Evolutionary conservation across 1,140 invertebrate species (phyloP).

Genomic region (Dolichoris vasculosae): DNA sequence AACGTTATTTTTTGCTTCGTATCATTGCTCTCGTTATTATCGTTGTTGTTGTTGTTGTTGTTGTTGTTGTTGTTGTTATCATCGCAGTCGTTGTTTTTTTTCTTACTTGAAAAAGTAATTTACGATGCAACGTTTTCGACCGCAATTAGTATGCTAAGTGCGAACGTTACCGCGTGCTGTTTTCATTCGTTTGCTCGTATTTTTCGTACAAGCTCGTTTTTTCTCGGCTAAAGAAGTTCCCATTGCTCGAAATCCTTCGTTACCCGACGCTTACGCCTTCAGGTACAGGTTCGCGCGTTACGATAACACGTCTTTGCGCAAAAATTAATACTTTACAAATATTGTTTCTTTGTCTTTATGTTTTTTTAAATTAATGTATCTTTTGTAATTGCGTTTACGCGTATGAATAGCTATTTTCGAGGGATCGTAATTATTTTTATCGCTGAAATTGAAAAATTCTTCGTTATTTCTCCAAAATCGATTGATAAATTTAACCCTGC

Average conservation of each 20-base stretch:
- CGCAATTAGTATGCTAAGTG: conserved; percentile 53
- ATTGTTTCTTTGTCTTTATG: neutral
- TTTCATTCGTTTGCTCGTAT: conserved; percentile 31
- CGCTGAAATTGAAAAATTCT: neutral
- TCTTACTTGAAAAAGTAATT: conserved; percentile 43
- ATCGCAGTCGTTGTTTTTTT: neutral
- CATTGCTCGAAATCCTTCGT: conserved; percentile 11
- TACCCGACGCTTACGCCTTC: neutral
- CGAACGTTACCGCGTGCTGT: conserved; percentile 33
- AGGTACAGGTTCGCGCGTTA: neutral
- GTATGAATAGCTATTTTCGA: neutral
- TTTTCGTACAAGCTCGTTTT: conserved; percentile 3
- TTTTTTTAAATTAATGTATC: neutral
- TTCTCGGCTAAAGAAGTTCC: neutral
- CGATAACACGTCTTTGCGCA: neutral
- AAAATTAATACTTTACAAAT: neutral
- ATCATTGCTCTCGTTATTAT: conserved; percentile 34
- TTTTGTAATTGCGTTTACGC: neutral
- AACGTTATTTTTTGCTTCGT: neutral
- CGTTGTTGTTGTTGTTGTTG: neutral
- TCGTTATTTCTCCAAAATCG: neutral
- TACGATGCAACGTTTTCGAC: conserved; percentile 42
- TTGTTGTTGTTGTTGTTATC: no score
- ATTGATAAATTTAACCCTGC: neutral
- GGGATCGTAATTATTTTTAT: neutral